These are phyloP conservation scores for Erebia ligea DNA, from an alignment of 2,888 invertebrate genomes.

Conservation along the genomic window DNA sequence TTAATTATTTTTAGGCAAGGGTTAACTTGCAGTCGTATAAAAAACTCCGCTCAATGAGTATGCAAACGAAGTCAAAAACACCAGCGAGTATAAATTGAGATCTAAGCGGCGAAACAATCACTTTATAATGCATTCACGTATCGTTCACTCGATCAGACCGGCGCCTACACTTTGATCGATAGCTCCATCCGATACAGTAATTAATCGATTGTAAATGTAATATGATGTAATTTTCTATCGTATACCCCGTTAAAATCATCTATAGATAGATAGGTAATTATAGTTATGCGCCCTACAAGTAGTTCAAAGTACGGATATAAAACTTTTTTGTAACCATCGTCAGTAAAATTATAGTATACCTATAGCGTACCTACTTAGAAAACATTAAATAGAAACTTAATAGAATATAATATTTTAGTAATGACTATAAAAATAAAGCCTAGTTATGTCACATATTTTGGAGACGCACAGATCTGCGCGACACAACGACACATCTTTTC, in stretches of 20 bases:
- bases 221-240: slow-evolving; percentile 31
- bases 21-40: too few relatives aligned
- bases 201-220: slow-evolving; percentile 59
- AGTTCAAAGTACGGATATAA: background rate
- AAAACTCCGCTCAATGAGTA: background rate
- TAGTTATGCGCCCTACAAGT: background rate
- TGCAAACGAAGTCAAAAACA: background rate
- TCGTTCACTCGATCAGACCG: slow-evolving; percentile 71
- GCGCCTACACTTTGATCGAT: slow-evolving; percentile 74
- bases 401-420: too few relatives aligned
- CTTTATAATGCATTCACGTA: slow-evolving; percentile 73
- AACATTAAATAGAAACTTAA: too few relatives aligned
- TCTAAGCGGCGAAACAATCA: slow-evolving; percentile 51
- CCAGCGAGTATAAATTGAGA: slow-evolving; percentile 17
- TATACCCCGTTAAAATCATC: background rate
- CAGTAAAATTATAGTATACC: too few relatives aligned
- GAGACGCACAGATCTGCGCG: too few relatives aligned
- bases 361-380: too few relatives aligned
- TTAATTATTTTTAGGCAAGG: background rate
- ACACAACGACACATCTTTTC: too few relatives aligned
- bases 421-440: too few relatives aligned
- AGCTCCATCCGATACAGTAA: slow-evolving; percentile 66
- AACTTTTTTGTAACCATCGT: too few relatives aligned
- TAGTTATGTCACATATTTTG: too few relatives aligned
- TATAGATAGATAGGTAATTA: background rate